Evolutionary conservation across 2,113 vertebrate species (phyloP).

Genomic region (Saguinus midas): DNA sequence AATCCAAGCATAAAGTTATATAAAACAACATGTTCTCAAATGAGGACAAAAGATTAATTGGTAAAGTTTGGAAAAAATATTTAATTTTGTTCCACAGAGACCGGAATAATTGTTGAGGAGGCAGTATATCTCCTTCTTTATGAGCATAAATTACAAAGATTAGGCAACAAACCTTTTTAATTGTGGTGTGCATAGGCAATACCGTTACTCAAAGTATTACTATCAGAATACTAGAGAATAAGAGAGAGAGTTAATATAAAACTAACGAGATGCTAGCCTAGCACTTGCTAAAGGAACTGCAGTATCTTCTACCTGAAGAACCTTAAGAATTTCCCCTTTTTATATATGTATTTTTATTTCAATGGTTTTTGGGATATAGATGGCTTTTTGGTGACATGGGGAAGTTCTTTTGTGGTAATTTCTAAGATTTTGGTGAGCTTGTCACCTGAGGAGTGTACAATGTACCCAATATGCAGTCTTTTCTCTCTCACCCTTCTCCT

Average conservation of each 20-base stretch:
- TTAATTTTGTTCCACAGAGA: constrained; percentile 60
- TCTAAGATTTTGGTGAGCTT: too few species aligned
- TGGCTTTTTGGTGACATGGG: too few species aligned
- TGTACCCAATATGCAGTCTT: too few species aligned
- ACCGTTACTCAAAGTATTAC: constrained; percentile 46
- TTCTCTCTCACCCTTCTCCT: too few species aligned
- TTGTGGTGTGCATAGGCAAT: not conserved
- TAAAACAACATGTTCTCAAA: constrained; percentile 37
- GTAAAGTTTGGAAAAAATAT: constrained; percentile 44
- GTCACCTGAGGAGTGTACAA: too few species aligned
- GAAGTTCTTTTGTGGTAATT: too few species aligned
- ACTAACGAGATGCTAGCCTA: not conserved
- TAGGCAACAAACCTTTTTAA: constrained; percentile 56
- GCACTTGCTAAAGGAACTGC: not conserved
- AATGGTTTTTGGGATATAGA: too few species aligned
- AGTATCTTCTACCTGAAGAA: not conserved
- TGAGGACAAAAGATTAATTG: constrained; percentile 63
- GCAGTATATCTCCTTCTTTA: constrained; percentile 40
- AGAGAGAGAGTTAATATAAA: not conserved
- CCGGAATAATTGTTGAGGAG: constrained; percentile 54
- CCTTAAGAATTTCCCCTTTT: not conserved
- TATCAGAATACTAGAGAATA: not conserved
- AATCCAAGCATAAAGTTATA: constrained; percentile 10
- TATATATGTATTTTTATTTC: too few species aligned
- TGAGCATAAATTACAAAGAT: constrained; percentile 58